These are phyloP conservation scores for Sinocyclocheilus anshuiensis DNA, from an alignment of 2,113 vertebrate genomes.

Conservation along the genomic window DNA sequence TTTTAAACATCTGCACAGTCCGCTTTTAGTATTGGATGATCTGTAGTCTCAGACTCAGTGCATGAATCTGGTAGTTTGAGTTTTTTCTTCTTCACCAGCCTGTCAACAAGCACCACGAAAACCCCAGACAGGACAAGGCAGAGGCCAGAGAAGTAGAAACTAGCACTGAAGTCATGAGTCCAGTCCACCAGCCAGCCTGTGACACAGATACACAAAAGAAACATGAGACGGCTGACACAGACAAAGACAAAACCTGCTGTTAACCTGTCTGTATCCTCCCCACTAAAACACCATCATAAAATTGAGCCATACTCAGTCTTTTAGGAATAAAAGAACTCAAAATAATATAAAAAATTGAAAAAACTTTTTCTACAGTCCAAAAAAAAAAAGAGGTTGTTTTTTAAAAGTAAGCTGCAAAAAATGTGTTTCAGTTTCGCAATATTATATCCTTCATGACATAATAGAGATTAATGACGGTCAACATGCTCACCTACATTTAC, in stretches of 20 bases:
- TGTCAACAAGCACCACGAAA: conserved; percentile 66
- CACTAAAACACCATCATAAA: not conserved
- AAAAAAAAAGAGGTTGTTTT: not conserved
- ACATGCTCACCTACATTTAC: too few relatives aligned
- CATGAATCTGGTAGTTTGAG: not conserved
- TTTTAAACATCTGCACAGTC: not conserved
- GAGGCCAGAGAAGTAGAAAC: conserved; percentile 69
- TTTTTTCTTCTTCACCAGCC: conserved; percentile 61
- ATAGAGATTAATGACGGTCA: not conserved
- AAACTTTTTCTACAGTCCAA: not conserved
- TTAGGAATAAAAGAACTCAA: not conserved
- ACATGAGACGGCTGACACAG: not conserved
- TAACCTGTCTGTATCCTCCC: not conserved
- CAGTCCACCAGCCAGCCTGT: conserved; percentile 72
- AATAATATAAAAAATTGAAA: not conserved
- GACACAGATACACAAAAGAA: conserved; percentile 7
- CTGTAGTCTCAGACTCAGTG: not conserved
- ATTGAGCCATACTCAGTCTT: not conserved
- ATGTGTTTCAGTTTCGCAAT: not conserved
- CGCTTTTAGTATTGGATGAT: not conserved
- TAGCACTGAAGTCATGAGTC: conserved; percentile 51
- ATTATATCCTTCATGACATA: not conserved
- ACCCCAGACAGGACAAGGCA: conserved; percentile 59
- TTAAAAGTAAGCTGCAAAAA: not conserved
- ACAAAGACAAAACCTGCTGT: not conserved